Percentiles rank a stretch among this genome's conserved stretches.
Conservation (phyloP, 2,113 vertebrate species). For the Hystrix brachyura region DNA sequence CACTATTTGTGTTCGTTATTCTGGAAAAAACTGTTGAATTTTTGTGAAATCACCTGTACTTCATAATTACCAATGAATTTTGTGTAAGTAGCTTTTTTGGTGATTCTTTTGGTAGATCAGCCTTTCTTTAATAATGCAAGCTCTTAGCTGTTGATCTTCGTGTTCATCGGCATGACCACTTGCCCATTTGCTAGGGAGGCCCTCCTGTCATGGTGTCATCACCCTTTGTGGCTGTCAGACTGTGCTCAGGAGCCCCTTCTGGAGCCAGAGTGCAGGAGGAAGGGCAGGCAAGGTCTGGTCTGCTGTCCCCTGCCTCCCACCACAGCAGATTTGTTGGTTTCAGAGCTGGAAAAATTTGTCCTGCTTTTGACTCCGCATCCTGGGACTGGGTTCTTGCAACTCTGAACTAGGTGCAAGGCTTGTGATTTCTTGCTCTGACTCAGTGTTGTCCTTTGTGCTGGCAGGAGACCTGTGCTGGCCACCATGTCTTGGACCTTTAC, state of each 20-base stretch:
- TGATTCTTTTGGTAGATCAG: background rate
- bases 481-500: background rate
- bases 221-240: background rate
- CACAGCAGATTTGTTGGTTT: background rate
- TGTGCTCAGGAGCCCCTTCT: background rate
- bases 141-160: background rate
- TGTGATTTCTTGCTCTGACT: background rate
- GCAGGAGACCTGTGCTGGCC: background rate
- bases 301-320: no score
- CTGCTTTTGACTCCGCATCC: background rate
- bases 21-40: background rate
- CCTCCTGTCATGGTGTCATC: background rate
- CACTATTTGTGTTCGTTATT: background rate
- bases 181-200: background rate
- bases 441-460: background rate
- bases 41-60: conserved; percentile 34
- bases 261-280: background rate
- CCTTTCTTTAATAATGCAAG: background rate
- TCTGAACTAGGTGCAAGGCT: background rate
- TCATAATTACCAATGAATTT: conserved; percentile 19
- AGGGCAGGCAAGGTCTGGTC: background rate
- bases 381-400: background rate
- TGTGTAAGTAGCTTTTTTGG: background rate
- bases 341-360: background rate
- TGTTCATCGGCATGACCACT: background rate